Base-by-base conservation (phyloP, 2,797 vertebrate species). In the Parambassis ranga region DNA sequence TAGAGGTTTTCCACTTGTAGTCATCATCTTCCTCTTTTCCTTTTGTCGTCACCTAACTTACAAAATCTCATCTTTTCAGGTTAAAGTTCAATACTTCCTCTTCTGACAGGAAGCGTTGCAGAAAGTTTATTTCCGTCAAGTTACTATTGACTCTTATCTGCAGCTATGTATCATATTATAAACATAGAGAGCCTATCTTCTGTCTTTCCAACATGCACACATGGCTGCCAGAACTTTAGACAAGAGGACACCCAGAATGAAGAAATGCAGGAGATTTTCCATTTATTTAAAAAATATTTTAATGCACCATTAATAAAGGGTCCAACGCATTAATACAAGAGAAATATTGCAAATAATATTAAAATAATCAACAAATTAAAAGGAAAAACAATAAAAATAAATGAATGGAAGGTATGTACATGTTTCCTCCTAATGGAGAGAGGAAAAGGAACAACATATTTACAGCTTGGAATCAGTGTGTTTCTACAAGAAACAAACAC, bases 221-320 rank as follows among this genome's bases (percentile, higher is more conserved):
- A 36, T 0, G 10, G 3, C 19, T 3, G 6, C 22, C 3, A 13
- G 22, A 23, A 16, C 23, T 26, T 24, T 7, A 0, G 30, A 24
- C 2, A 27, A 35, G 0, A 42, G 7, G 10, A 50, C 20, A 28
- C 18, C 0, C 2, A 23, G 10, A 6, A 14, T 28, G 10, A 44
- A 51, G 43, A 46, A 77, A 23, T 57, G 49, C 38, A 63, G 4
- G 4, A 35, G 2, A 7, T 20, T 61, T 52, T 11, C 3, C 3
- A 30, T 81, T 92, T 92, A 92, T 92, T 92, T 93, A 89, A 94
- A 94, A 94, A 94, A 94, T 94, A 94, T 90, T 94, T 94, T 94
- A 94, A 93, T 94, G 92, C 91, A 93, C 92, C 93, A 94, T 93
- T 93, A 93, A 94, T 94, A 93, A 94, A 94, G 92, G 90, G 86